These are phyloP conservation scores for Malurus leucopterus DNA, from an alignment of 2,797 vertebrate species.

Conservation along the genomic window DNA sequence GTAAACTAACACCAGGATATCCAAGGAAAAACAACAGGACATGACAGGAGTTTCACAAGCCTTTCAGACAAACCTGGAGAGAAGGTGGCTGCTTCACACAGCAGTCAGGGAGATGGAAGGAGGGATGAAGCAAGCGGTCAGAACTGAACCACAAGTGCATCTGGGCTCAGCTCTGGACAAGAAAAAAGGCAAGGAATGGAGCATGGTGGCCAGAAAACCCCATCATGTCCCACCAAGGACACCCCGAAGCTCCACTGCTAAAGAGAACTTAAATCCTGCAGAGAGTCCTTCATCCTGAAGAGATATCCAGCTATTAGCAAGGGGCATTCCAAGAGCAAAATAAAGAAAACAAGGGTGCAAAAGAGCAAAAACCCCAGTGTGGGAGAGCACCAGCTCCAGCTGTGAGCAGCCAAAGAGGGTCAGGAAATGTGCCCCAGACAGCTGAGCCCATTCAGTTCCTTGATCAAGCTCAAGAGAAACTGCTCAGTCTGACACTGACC, in stretches of 20 bases:
- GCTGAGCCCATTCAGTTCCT: neutral
- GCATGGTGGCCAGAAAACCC: neutral
- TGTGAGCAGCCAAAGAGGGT: neutral
- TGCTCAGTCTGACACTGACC: neutral
- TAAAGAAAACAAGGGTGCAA: neutral
- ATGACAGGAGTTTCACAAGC: neutral
- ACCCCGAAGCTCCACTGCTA: neutral
- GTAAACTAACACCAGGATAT: neutral
- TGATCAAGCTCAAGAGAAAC: neutral
- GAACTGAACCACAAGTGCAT: neutral
- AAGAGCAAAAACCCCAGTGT: fast-evolving
- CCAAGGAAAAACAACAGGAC: neutral
- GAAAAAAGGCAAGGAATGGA: neutral
- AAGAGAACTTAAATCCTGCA: neutral
- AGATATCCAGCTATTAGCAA: neutral
- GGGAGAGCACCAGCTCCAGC: neutral
- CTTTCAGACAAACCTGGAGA: neutral
- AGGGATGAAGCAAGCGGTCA: neutral
- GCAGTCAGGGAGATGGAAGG: neutral
- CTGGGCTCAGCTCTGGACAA: neutral
- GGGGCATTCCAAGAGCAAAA: neutral
- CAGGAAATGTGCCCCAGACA: fast-evolving
- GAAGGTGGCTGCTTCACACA: neutral
- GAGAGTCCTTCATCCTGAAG: neutral
- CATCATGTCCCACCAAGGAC: neutral